These are phyloP conservation scores for Sardinella longiceps DNA, from an alignment of 2,797 vertebrate genomes.

Conservation along the genomic window DNA sequence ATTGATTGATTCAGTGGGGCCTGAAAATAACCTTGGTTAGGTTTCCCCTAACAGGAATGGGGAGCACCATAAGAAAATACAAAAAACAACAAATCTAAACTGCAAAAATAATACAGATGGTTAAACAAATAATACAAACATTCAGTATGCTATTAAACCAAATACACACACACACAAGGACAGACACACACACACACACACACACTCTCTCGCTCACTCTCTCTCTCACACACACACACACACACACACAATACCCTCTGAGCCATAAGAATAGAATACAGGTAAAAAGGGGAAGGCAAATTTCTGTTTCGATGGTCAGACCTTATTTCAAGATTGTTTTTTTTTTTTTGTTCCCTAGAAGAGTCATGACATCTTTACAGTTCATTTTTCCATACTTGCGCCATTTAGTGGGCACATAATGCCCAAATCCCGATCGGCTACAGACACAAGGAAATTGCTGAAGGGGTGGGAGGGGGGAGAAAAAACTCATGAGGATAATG, in stretches of 20 bases:
- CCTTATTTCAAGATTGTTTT: neutral
- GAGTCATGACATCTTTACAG: constrained; percentile 18
- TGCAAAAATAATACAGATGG: constrained; percentile 6
- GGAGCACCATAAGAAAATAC: constrained; percentile 41
- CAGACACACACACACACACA: neutral
- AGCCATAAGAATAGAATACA: neutral
- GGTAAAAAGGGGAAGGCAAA: constrained; percentile 18
- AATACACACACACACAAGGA: neutral
- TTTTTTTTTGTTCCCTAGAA: neutral
- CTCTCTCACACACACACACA: neutral
- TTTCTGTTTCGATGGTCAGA: neutral
- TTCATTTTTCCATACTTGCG: neutral
- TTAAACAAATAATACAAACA: constrained; percentile 35
- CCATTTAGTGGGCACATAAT: constrained; percentile 6
- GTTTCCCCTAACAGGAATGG: constrained; percentile 1
- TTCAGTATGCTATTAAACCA: constrained; percentile 4
- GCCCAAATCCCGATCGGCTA: neutral
- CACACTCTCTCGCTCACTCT: neutral
- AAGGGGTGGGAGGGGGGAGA: neutral
- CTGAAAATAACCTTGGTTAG: constrained; percentile 28
- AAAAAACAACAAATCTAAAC: constrained; percentile 49
- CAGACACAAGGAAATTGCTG: neutral
- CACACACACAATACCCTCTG: neutral
- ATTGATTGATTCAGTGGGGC: constrained; percentile 12
- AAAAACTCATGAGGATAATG: neutral